These are phyloP conservation scores for Molossus molossus DNA, from an alignment of 2,797 vertebrate species.

Conservation along the genomic window DNA sequence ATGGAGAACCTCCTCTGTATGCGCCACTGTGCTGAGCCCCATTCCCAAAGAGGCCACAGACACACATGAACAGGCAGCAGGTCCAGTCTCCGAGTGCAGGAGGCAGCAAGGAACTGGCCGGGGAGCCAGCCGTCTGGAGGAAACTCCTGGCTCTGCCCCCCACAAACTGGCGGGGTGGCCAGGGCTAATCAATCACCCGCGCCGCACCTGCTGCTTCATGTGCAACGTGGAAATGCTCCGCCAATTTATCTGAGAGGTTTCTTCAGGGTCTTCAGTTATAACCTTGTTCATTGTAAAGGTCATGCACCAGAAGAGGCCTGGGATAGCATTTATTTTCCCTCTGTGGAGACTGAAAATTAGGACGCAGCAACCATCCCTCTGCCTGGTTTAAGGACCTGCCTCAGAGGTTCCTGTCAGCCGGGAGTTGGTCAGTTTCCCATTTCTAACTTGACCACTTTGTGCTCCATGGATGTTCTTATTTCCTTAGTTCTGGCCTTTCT, in stretches of 20 bases:
- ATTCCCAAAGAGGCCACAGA: not conserved
- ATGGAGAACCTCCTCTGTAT: not conserved
- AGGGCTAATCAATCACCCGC: fast-evolving
- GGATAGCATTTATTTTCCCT: not conserved
- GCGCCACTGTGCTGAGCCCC: not conserved
- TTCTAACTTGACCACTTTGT: not conserved
- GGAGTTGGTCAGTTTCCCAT: no score
- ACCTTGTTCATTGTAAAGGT: not conserved
- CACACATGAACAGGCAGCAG: not conserved
- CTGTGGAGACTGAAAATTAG: not conserved
- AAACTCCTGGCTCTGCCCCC: not conserved
- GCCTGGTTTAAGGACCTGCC: not conserved
- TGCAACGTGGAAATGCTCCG: not conserved
- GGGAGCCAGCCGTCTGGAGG: not conserved
- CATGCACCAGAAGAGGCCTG: not conserved
- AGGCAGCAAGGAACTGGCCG: not conserved
- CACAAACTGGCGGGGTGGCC: not conserved
- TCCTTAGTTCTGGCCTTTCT: not conserved
- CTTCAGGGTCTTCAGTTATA: not conserved
- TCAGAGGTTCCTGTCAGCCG: not conserved
- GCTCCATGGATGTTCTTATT: not conserved
- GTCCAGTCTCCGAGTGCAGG: not conserved
- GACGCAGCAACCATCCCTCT: no score
- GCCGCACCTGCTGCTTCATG: not conserved
- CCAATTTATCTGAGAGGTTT: not conserved